phyloP scores from a whole-genome alignment of 2,888 invertebrate species.

The Nomada goodeniana region DNA sequence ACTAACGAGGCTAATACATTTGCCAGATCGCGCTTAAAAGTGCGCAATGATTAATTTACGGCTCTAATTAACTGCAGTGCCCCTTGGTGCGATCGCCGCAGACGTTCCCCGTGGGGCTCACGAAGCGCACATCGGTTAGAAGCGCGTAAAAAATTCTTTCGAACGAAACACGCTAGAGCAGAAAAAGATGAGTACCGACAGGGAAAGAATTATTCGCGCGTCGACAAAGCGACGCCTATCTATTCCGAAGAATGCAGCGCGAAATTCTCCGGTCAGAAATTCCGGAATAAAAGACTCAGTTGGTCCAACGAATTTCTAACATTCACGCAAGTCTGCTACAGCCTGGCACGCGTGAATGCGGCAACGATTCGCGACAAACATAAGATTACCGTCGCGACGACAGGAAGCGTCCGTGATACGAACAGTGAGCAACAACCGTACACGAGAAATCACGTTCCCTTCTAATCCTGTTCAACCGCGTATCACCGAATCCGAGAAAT shows the following conservation, averaged over 20 bases:
- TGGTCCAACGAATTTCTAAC: slow-evolving; percentile 1
- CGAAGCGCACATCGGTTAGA: slow-evolving; percentile 14
- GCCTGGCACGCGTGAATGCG: not conserved
- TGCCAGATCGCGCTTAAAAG: slow-evolving; percentile 14
- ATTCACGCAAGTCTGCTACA: slow-evolving; percentile 10
- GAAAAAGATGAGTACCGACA: not conserved
- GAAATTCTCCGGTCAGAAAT: slow-evolving; percentile 14
- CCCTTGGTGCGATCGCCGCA: slow-evolving; percentile 44
- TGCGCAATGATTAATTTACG: slow-evolving; percentile 53
- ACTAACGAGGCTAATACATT: slow-evolving; percentile 14
- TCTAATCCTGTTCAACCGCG: slow-evolving; percentile 13
- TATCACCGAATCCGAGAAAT: slow-evolving; percentile 10
- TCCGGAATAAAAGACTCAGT: slow-evolving; percentile 9
- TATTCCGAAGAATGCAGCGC: too few species aligned
- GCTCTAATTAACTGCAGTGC: slow-evolving; percentile 56
- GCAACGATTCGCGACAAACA: not conserved
- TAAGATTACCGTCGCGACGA: not conserved
- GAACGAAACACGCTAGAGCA: slow-evolving; percentile 7
- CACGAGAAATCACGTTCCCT: not conserved
- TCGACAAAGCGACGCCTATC: not conserved
- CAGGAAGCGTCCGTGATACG: not conserved
- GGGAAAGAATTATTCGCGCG: not conserved
- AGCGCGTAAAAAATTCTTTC: slow-evolving; percentile 17
- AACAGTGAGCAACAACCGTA: not conserved
- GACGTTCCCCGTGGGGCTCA: slow-evolving; percentile 36